Evolutionary conservation across 2,888 invertebrate genomes (phyloP), one percentile per base, ranked within the genome.

Genomic region (Morpho achilles): DNA sequence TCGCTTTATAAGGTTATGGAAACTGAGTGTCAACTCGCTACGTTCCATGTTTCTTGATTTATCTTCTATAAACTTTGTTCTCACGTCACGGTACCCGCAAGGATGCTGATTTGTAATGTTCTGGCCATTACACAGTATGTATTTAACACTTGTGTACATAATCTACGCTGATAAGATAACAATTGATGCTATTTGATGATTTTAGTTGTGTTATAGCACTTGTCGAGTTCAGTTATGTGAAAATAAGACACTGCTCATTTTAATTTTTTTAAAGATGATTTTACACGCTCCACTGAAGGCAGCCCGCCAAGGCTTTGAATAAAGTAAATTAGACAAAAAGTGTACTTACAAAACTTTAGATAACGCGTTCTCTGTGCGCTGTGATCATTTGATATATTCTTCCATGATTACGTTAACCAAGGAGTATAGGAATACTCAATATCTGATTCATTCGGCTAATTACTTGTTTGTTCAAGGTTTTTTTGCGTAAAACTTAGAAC

Each of bases 1-100:
- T 90, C 90, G 75, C 68, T 86, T 89, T 69, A 90, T 90, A 71
- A 90, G 82, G 76, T 90, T 90, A 70, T 90, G 89, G 66, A 87
- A 87, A 77, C 90, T 90, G 70, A 90, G 80, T 65, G 88, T 87
- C 65, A 90, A 76, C 70, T 88, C 88, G 70, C 80, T 83, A 23
- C 79, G 79, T 79, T 84, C 89, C 89, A 88, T 89, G 79, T 77
- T 72, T 50, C 48, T 59, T 71, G 69, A 66, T 56, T 65, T 66
- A 64, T 72, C 69, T 65, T 72, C 67, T 65, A 57, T 51, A 52
- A 70, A 56, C 57, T 66, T 56, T 60, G 52, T 61, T 58, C 52
- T 64, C 61, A 64, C 61, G 64, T 60, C 67, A 68, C 61, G 48
- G 55, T 79, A 80, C 70, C 80, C 77, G 72, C 73, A 74, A 68